Base-by-base conservation (phyloP, 2,113 vertebrate species). In the rat (Rattus norvegicus) region DNA sequence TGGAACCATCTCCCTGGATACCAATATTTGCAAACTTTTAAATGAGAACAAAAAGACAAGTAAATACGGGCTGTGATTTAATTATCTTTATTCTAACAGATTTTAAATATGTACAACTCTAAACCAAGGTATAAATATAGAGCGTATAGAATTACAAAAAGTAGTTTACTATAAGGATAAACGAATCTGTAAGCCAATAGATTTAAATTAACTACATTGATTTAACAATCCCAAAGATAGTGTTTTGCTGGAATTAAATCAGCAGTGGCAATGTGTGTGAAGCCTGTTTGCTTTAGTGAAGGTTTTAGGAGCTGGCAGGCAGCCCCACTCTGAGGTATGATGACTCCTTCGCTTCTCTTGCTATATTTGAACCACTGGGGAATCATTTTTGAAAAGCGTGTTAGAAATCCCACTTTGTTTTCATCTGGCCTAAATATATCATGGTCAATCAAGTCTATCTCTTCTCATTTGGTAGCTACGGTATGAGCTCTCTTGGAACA, bases 81-180 rank as follows among this genome's bases (percentile, higher is more conserved):
- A 94, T 94, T 72, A 49, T 73, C 26, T 88, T 72, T 77, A 69
- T 92, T 87, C 17, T 69, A 88, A 54, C 92, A 86, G 52, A 49
- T 88, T n/a, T 96, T 93, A 95, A 95, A 56, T 91, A 75, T 17
- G 3, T 65, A 80, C 22, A 91, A 89, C 88, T 24, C 59, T 59
- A 92, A 86, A 59, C n/a, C 65, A 24, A 89, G n/a, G n/a, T 93
- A 36, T 94, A 93, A 95, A 83, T 93, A 90, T 43, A 90, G 33
- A 69, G 83, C 26, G 87, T 65, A 75, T 20, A 70, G 11, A 79
- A 69, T 59, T 61, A 61, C 47, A 81, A 75, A 43, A 93, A 56
- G 65, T 75, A 85, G 28, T 86, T 94, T 92, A 30, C 88, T 80
- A n/a, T 73, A 75, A 63, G 12, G 86, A 33, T 75, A 91, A 93